Evolutionary conservation across 1,140 invertebrate genomes (phyloP).

Genomic region (Spodoptera frugiperda): DNA sequence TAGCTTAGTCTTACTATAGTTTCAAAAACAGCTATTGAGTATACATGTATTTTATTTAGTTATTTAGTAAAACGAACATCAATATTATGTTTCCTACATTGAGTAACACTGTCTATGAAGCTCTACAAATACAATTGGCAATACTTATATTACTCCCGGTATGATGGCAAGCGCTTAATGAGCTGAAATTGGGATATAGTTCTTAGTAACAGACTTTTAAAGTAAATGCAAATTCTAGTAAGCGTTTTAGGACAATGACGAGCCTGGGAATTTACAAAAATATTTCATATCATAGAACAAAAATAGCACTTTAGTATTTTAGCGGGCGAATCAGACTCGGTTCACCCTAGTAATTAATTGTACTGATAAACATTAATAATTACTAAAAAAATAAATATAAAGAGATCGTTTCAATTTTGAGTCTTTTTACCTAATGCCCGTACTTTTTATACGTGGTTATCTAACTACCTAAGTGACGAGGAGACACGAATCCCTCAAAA

Average conservation of each 20-base stretch:
- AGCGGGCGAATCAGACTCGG: slow-evolving; percentile 16
- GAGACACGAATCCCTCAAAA: slow-evolving; percentile 32
- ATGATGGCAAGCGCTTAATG: slow-evolving; percentile 5
- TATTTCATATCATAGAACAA: slow-evolving; percentile 40
- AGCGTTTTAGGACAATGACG: slow-evolving; percentile 13
- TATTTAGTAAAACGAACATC: slow-evolving; percentile 9
- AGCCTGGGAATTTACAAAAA: slow-evolving; percentile 34
- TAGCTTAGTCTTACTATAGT: slow-evolving; percentile 1
- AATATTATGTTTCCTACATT: not conserved
- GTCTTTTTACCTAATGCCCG: slow-evolving; percentile 50
- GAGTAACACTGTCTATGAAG: slow-evolving; percentile 4
- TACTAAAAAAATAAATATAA: slow-evolving; percentile 48
- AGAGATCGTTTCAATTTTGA: slow-evolving; percentile 59
- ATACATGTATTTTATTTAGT: slow-evolving; percentile 16
- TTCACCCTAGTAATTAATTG: slow-evolving; percentile 42
- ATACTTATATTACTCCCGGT: slow-evolving; percentile 6
- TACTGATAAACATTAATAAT: slow-evolving; percentile 45
- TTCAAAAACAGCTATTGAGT: slow-evolving; percentile 3
- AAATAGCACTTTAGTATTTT: slow-evolving; percentile 48
- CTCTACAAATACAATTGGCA: slow-evolving; percentile 15
- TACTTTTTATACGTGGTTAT: slow-evolving; percentile 28
- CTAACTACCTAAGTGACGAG: slow-evolving; percentile 13
- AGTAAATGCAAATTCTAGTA: slow-evolving; percentile 33
- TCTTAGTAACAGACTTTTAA: not conserved
- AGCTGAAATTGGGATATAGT: not conserved